Conservation (phyloP, 2,888 invertebrate species). For the Drosophila percnosoma region DNA sequence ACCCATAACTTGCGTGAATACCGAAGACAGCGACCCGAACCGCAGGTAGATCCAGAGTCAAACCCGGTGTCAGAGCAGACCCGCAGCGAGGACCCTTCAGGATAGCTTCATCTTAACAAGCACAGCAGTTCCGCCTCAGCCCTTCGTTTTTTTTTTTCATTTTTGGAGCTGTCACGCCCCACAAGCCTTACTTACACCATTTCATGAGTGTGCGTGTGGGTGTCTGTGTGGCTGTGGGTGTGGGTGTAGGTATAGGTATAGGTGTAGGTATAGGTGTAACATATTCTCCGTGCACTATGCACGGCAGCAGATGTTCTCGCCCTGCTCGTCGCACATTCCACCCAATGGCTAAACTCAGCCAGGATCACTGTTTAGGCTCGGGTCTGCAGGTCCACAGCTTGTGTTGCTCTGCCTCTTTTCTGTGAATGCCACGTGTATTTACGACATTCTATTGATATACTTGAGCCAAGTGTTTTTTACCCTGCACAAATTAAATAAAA, state of each 20-base stretch:
- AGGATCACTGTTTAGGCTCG: background rate
- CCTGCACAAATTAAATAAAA: background rate
- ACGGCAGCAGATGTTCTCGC: constrained; percentile 64
- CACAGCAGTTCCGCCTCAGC: constrained; percentile 15
- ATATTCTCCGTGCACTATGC: constrained; percentile 56
- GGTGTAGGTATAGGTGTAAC: constrained; percentile 29
- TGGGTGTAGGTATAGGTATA: constrained; percentile 8
- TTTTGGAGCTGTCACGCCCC: constrained; percentile 14
- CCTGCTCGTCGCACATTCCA: constrained; percentile 4
- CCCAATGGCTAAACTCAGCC: background rate
- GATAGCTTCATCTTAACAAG: constrained; percentile 34
- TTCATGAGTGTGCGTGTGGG: constrained; percentile 3
- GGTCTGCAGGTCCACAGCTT: constrained; percentile 24
- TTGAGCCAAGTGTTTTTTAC: constrained; percentile 39
- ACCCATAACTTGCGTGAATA: constrained; percentile 65
- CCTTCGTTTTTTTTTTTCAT: background rate
- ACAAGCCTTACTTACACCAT: constrained; percentile 48
- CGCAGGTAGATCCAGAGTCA: background rate
- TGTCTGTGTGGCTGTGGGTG: background rate
- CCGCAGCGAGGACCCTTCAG: background rate
- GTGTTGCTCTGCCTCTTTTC: constrained; percentile 3
- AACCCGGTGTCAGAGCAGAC: background rate
- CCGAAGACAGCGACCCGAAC: constrained; percentile 34
- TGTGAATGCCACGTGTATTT: constrained; percentile 64
- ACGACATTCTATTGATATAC: constrained; percentile 76